Conservation (phyloP, 1,140 invertebrate genomes). For the Platorchestia sp. region DNA sequence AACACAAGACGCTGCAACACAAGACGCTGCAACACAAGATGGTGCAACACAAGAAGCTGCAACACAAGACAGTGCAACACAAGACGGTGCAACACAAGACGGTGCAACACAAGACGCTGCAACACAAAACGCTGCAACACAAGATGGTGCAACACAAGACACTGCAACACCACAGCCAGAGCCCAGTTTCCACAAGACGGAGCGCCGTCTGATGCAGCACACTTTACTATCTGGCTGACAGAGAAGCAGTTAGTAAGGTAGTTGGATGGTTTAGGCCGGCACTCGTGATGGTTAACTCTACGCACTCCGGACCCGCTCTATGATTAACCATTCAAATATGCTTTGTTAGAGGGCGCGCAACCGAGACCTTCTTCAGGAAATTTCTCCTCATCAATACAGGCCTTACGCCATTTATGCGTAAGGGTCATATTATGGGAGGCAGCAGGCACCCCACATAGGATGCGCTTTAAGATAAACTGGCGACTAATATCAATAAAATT, state of each 20-base stretch:
- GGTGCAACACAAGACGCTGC: no score
- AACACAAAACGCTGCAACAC: no score
- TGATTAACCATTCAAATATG: constrained; percentile 53
- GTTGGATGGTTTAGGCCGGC: constrained; percentile 49
- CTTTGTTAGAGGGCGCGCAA: not conserved
- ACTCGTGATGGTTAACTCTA: constrained; percentile 47
- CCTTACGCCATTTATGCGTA: not conserved
- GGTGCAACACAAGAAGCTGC: not conserved
- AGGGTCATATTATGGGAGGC: not conserved
- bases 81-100: not conserved
- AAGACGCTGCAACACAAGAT: not conserved
- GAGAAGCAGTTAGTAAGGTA: constrained; percentile 51
- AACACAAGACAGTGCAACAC: not conserved
- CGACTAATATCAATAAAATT: constrained; percentile 37
- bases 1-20: not conserved
- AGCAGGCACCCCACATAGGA: constrained; percentile 10
- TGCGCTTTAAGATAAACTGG: not conserved
- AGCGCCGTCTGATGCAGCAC: not conserved
- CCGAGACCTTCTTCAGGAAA: not conserved
- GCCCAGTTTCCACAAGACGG: not conserved
- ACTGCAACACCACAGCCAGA: not conserved
- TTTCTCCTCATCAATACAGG: not conserved
- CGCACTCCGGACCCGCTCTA: constrained; percentile 19
- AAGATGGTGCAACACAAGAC: not conserved
- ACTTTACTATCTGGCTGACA: constrained; percentile 49